Percentiles rank a stretch among this genome's conserved stretches.
phyloP scores from a whole-genome alignment of 2,888 invertebrate species.

The Nephrotoma flavescens region DNA sequence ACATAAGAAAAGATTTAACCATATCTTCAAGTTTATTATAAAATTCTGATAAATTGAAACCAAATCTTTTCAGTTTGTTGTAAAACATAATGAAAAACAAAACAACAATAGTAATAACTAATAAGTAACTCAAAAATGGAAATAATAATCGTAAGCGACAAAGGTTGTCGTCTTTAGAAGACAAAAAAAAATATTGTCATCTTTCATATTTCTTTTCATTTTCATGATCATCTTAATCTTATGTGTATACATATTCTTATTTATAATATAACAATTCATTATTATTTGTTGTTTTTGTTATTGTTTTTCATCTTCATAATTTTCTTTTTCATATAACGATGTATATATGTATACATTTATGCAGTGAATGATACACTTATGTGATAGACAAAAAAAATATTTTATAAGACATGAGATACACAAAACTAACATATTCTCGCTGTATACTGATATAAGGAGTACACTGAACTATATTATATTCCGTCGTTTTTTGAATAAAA shows the following conservation, averaged over 20 bases:
- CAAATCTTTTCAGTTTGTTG: not conserved
- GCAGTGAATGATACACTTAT: not conserved
- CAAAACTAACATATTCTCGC: not conserved
- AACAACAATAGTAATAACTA: not conserved
- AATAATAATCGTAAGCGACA: not conserved
- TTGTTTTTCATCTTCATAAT: not conserved
- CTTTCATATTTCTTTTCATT: not conserved
- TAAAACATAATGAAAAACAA: not conserved
- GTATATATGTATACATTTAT: not conserved
- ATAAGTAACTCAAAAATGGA: not conserved
- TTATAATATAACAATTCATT: not conserved
- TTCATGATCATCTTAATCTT: not conserved
- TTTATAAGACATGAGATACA: not conserved
- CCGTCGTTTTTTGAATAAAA: not conserved
- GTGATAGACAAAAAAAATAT: not conserved
- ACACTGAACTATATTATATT: not conserved
- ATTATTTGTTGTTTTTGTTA: not conserved
- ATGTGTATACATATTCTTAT: not conserved
- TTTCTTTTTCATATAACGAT: not conserved
- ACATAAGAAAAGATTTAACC: not conserved
- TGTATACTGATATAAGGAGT: not conserved
- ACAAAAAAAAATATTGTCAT: not conserved
- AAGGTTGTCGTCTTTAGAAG: not conserved
- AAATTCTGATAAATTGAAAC: not conserved
- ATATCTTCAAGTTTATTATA: not conserved